These are phyloP conservation scores for Cardiocondyla obscurior DNA, from an alignment of 1,140 invertebrate genomes.

Conservation along the genomic window DNA sequence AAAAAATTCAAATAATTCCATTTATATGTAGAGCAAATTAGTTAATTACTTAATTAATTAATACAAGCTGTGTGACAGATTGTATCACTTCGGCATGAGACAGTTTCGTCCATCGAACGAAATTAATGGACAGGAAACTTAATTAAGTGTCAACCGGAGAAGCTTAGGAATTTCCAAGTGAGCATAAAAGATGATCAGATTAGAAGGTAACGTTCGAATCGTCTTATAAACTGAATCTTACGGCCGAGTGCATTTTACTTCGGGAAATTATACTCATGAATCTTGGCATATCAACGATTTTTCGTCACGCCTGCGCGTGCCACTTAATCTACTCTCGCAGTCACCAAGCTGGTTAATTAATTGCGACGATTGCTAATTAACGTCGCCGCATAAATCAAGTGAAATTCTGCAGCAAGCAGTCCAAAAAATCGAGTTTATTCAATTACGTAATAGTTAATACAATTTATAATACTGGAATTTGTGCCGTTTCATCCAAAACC, in stretches of 20 bases:
- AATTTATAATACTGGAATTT: conserved; percentile 14
- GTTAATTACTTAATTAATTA: conserved; percentile 36
- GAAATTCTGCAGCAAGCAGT: neutral
- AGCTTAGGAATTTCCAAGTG: neutral
- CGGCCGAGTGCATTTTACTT: conserved; percentile 5
- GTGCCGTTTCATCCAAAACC: neutral
- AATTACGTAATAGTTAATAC: conserved; percentile 12
- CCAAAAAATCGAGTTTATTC: neutral
- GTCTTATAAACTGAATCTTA: conserved; percentile 14
- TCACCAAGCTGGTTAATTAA: conserved; percentile 33
- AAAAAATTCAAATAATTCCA: too few species aligned
- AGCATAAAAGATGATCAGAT: conserved; percentile 14
- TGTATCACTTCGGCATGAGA: neutral
- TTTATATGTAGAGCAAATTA: neutral
- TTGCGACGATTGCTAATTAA: conserved; percentile 39
- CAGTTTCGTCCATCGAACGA: conserved; percentile 5
- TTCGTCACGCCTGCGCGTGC: neutral
- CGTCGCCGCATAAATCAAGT: conserved; percentile 4
- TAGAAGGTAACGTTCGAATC: conserved; percentile 5
- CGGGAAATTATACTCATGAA: neutral
- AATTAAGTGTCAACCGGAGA: neutral
- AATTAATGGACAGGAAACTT: conserved; percentile 13
- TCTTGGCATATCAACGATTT: conserved; percentile 15
- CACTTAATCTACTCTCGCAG: neutral
- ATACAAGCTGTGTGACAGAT: neutral